These are phyloP conservation scores for Amphiprion ocellaris DNA, from an alignment of 2,113 vertebrate genomes.

Conservation along the genomic window DNA sequence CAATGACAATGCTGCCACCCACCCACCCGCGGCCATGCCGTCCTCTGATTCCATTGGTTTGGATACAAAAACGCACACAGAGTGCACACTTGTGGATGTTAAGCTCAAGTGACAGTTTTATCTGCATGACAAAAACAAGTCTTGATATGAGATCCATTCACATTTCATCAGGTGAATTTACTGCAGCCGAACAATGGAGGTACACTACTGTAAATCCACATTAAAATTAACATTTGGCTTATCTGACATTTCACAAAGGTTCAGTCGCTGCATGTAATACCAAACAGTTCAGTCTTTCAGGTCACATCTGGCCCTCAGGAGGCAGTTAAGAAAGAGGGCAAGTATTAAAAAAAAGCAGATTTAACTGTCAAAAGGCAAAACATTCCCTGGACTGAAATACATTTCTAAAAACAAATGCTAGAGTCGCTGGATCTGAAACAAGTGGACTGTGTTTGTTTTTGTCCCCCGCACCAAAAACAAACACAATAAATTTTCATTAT, in stretches of 20 bases:
- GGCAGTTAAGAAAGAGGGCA: neutral
- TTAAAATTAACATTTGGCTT: neutral
- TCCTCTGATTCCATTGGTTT: constrained; percentile 23
- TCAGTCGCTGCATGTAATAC: constrained; percentile 22
- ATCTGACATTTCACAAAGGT: neutral
- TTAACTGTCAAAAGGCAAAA: neutral
- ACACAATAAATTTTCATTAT: neutral
- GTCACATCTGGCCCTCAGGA: constrained; percentile 23
- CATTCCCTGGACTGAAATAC: neutral
- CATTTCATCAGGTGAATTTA: constrained; percentile 50
- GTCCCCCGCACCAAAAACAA: neutral
- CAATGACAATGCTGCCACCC: constrained; percentile 45
- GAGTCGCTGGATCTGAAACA: neutral
- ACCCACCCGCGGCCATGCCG: constrained; percentile 46
- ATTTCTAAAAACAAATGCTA: neutral
- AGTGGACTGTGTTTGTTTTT: neutral
- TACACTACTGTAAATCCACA: neutral
- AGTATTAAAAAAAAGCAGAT: neutral
- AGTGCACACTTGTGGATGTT: constrained; percentile 39
- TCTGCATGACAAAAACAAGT: constrained; percentile 53
- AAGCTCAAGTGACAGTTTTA: constrained; percentile 64
- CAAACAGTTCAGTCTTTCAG: constrained; percentile 19
- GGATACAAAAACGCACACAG: constrained; percentile 13
- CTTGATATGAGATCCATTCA: constrained; percentile 32
- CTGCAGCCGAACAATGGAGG: neutral